Percentiles rank a stretch among this genome's conserved stretches.
Evolutionary conservation across 2,888 invertebrate species (phyloP).

Genomic region (Agrochola circellaris): DNA sequence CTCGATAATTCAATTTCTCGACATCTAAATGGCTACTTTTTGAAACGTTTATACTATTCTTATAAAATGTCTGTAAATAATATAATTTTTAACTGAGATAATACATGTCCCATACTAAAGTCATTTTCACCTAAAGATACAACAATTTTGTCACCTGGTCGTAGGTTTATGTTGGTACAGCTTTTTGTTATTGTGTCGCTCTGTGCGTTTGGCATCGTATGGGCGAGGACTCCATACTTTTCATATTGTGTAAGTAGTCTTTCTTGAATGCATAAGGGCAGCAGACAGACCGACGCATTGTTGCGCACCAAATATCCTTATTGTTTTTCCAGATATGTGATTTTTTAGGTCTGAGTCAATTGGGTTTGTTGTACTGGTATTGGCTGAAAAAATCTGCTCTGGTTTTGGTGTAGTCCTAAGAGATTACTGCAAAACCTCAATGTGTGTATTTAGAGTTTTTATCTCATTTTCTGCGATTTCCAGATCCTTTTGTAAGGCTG

Average conservation of each 20-base stretch:
- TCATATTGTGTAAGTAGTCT: slow-evolving; percentile 8
- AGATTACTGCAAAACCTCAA: too few relatives aligned
- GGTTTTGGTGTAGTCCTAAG: too few relatives aligned
- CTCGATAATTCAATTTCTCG: too few relatives aligned
- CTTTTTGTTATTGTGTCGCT: slow-evolving; percentile 15
- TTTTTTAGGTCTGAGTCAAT: neutral
- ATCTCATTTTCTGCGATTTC: too few relatives aligned
- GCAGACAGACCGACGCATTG: slow-evolving; percentile 19
- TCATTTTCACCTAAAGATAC: too few relatives aligned
- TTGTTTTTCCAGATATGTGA: neutral
- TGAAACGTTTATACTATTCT: too few relatives aligned
- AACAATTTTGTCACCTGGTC: neutral
- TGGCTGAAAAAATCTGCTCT: neutral
- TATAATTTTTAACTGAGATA: too few relatives aligned
- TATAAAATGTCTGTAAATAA: too few relatives aligned
- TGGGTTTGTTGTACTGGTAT: neutral
- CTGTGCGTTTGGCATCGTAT: slow-evolving; percentile 15
- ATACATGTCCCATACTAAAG: too few relatives aligned
- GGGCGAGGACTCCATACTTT: slow-evolving; percentile 13
- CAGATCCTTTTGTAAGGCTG: too few relatives aligned
- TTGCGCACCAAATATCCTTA: slow-evolving; percentile 16
- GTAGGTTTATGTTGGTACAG: neutral
- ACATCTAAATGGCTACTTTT: too few relatives aligned
- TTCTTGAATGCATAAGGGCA: slow-evolving; percentile 12
- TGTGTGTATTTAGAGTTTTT: too few relatives aligned